Base-by-base conservation (phyloP, 2,797 vertebrate genomes). In the Parauchenoglanis punctatus region DNA sequence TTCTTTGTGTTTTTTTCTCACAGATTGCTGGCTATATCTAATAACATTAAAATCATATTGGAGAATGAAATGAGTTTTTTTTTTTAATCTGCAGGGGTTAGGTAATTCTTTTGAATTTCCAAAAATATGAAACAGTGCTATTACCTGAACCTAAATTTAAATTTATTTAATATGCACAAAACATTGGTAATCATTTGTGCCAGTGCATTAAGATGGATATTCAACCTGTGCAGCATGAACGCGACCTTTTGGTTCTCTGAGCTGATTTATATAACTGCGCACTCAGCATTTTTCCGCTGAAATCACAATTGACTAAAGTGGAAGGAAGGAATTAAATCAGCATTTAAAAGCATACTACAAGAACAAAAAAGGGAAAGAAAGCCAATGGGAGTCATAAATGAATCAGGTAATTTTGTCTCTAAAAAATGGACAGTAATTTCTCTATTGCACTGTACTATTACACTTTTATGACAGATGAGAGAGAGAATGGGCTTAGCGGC, bases 201-300 rank as follows among this genome's bases (percentile, higher is more conserved):
- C 28, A 56, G 52, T 20, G 49, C 28, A 7, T 40, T 44, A 46
- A 61, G 78, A 81, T 61, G 35, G 35, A 81, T 81, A 61, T 63
- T 58, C 0, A 12, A 28, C 56, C 23, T 17, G 58, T 81, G 17
- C 56, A 63, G 78, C 58, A n/a, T 44, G 78, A 81, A 81, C 78
- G 15, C 6, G 35, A 61, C 35, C 35, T 63, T 59, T 63, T n/a
- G 35, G 35, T 25, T 1, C 13, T 61, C 58, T 81, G 23, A 61
- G 58, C 12, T 81, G 78, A 61, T 61, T 81, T 81, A 44, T 61
- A n/a, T 15, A 31, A 81, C 23, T 44, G 44, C 25, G 58, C 35
- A n/a, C 58, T 81, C 78, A 81, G 56, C 78, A 61, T 61, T 61
- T 81, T 63, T 61, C 78, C 25, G 35, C 5, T 61, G 78, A 81